phyloP scores from a whole-genome alignment of 1,140 invertebrate genomes.

The Trichoplusia ni region DNA sequence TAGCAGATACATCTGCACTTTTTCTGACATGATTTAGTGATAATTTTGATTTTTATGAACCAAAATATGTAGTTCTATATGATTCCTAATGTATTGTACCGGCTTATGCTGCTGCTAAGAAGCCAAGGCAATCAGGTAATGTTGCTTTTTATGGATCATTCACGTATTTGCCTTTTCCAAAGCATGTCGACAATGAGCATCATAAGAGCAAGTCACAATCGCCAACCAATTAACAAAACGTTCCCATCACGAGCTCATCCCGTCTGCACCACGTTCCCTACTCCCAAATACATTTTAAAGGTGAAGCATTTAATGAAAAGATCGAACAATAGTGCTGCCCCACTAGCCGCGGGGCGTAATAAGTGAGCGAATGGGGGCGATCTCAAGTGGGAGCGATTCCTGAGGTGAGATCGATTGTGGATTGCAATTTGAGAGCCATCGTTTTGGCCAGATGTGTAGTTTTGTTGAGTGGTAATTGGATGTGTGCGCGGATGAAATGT shows the following conservation, averaged over 20 bases:
- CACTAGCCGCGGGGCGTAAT: slow-evolving; percentile 28
- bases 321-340: slow-evolving; percentile 29
- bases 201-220: no score
- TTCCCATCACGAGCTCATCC: neutral
- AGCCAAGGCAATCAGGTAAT: no score
- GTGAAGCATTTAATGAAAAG: slow-evolving; percentile 28
- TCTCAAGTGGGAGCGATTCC: slow-evolving; percentile 21
- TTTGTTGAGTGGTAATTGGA: slow-evolving; percentile 23
- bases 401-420: slow-evolving; percentile 25
- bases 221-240: no score
- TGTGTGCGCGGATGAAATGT: neutral
- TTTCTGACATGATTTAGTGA: no score
- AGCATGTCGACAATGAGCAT: no score
- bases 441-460: slow-evolving; percentile 26
- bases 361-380: slow-evolving; percentile 23
- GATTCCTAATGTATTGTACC: no score
- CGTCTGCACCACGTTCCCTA: neutral
- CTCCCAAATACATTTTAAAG: slow-evolving; percentile 16
- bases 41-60: no score
- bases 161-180: no score
- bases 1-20: no score
- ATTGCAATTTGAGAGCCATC: slow-evolving; percentile 23
- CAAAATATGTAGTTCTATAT: no score
- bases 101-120: no score
- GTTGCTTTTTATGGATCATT: no score